Conservation (phyloP, 2,797 vertebrate species). For the Megaceryle alcyon region DNA sequence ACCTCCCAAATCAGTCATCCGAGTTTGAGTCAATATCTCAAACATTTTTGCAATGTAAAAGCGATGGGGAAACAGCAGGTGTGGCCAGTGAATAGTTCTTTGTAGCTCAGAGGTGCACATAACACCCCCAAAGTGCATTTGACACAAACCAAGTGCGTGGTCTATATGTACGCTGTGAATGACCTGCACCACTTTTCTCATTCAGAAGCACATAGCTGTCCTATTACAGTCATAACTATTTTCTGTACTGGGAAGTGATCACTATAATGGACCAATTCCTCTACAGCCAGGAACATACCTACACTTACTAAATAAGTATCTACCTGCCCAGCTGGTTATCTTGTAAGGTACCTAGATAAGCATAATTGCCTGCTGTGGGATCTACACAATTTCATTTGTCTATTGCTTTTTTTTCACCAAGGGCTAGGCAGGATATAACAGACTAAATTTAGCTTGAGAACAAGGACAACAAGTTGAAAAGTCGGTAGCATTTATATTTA, state of each 20-base stretch:
- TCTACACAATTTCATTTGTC: neutral
- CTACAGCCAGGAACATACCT: neutral
- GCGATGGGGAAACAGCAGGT: neutral
- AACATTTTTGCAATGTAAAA: neutral
- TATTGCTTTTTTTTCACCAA: neutral
- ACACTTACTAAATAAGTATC: neutral
- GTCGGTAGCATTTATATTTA: conserved; percentile 39
- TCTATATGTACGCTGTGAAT: neutral
- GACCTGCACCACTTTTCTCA: neutral
- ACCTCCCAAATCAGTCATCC: neutral
- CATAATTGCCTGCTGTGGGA: neutral
- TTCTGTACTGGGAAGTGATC: neutral
- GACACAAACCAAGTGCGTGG: neutral
- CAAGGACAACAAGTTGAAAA: conserved; percentile 61
- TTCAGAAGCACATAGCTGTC: neutral
- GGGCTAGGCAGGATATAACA: conserved; percentile 33
- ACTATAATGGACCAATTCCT: neutral
- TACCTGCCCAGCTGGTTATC: neutral
- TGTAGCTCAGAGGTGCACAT: neutral
- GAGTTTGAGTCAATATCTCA: neutral
- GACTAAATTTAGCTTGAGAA: conserved; percentile 57
- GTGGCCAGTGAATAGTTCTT: neutral
- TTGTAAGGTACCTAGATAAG: neutral
- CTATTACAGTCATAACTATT: neutral
- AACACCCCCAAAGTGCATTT: neutral